A percentile compares a stretch with the other conserved stretches of the same genome.
Conservation (phyloP, 2,113 vertebrate species). For the Dunckerocampus dactyliophorus region DNA sequence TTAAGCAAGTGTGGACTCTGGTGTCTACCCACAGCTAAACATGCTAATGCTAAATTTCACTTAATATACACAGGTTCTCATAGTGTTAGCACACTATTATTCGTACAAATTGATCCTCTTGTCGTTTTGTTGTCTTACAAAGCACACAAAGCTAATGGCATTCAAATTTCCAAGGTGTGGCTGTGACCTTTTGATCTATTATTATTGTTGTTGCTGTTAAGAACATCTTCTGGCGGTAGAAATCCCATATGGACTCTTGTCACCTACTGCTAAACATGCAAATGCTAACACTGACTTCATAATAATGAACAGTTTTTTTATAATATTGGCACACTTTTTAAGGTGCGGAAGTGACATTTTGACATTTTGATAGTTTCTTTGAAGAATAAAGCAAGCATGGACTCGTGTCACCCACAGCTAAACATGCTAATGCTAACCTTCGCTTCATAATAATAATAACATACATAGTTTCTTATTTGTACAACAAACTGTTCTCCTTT, state of each 20-base stretch:
- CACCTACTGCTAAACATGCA: too few relatives aligned
- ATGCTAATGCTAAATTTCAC: neutral
- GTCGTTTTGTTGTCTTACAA: neutral
- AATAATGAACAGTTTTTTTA: neutral
- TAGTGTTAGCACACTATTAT: neutral
- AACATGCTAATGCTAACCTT: too few relatives aligned
- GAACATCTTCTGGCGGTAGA: neutral
- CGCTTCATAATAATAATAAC: too few relatives aligned
- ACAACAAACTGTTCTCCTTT: neutral
- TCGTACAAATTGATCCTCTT: neutral
- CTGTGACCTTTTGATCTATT: neutral
- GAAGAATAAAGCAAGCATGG: neutral
- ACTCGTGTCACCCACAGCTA: too few relatives aligned
- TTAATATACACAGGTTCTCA: neutral
- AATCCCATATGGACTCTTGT: too few relatives aligned
- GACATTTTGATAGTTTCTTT: neutral
- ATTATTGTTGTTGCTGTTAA: too few relatives aligned
- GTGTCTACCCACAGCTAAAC: neutral
- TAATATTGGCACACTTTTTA: too few relatives aligned
- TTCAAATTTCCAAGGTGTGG: neutral
- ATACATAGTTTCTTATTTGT: neutral
- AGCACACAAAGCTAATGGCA: neutral
- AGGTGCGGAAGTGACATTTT: neutral
- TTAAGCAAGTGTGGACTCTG: neutral
- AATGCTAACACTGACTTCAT: too few relatives aligned